A percentile compares a stretch with the other conserved stretches of the same genome.
Conservation (phyloP, 2,113 vertebrate species). For the Tragulus kanchil region DNA sequence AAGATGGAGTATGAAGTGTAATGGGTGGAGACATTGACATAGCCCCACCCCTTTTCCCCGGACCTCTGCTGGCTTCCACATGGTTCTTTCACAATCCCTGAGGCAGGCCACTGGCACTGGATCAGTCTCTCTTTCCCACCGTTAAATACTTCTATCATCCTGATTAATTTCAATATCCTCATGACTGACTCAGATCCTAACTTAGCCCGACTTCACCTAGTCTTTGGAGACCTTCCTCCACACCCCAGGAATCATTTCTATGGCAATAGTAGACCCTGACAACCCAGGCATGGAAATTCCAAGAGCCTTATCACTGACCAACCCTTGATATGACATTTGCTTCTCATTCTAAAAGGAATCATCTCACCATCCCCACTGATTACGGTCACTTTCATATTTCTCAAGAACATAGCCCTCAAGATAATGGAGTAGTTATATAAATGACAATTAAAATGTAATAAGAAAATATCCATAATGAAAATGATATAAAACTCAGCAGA, state of each 20-base stretch:
- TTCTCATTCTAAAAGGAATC: background rate
- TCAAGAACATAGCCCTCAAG: background rate
- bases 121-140: background rate
- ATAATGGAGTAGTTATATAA: background rate
- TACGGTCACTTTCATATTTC: conserved; percentile 21
- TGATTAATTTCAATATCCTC: background rate
- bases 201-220: background rate
- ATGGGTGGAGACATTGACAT: too few relatives aligned
- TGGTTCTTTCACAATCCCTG: background rate
- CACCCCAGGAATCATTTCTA: background rate
- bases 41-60: background rate
- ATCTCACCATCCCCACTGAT: background rate
- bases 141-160: background rate
- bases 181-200: background rate
- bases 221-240: background rate
- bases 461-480: background rate
- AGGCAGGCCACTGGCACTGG: background rate
- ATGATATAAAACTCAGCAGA: background rate
- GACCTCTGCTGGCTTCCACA: background rate
- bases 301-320: background rate
- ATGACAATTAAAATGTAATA: background rate
- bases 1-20: background rate
- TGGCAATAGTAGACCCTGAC: background rate
- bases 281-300: background rate
- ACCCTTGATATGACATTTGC: background rate